Conservation (phyloP, 1,140 invertebrate genomes). For the Lepidostoma basale region DNA sequence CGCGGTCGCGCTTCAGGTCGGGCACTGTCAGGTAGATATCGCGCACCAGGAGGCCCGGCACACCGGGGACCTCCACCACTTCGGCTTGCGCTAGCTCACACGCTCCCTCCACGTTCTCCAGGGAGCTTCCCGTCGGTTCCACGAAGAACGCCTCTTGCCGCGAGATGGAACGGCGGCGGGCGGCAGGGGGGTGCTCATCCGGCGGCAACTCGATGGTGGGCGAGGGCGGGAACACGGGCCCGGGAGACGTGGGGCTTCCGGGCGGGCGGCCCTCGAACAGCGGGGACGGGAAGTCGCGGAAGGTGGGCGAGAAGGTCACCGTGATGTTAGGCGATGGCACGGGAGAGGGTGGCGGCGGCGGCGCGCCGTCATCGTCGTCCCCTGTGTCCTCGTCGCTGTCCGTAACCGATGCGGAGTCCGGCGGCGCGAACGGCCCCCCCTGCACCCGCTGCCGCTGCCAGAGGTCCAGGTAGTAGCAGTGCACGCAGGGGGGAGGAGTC, state of each 20-base stretch:
- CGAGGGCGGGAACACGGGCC: constrained; percentile 48
- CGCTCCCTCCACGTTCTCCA: constrained; percentile 65
- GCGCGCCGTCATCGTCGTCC: constrained; percentile 58
- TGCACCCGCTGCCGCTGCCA: constrained; percentile 63
- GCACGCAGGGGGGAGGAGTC: constrained; percentile 66
- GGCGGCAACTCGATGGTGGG: constrained; percentile 62
- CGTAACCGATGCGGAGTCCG: constrained; percentile 45
- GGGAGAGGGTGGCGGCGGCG: constrained; percentile 50
- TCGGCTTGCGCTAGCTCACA: constrained; percentile 58
- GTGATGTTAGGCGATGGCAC: constrained; percentile 62
- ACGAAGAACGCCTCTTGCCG: constrained; percentile 80
- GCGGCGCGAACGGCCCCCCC: constrained; percentile 39
- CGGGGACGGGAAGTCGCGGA: constrained; percentile 51
- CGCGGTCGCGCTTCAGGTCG: constrained; percentile 78
- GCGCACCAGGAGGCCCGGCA: constrained; percentile 57
- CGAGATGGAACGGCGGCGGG: constrained; percentile 69
- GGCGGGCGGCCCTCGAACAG: constrained; percentile 60
- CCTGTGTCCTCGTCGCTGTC: constrained; percentile 61
- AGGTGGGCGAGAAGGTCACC: constrained; percentile 70
- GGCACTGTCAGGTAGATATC: constrained; percentile 84
- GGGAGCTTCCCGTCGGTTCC: constrained; percentile 69
- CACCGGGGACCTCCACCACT: constrained; percentile 54
- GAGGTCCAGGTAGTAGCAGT: constrained; percentile 69
- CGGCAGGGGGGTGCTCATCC: constrained; percentile 51
- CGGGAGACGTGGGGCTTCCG: constrained; percentile 53